Conservation (phyloP, 2,797 vertebrate species). For the Myotis myotis region DNA sequence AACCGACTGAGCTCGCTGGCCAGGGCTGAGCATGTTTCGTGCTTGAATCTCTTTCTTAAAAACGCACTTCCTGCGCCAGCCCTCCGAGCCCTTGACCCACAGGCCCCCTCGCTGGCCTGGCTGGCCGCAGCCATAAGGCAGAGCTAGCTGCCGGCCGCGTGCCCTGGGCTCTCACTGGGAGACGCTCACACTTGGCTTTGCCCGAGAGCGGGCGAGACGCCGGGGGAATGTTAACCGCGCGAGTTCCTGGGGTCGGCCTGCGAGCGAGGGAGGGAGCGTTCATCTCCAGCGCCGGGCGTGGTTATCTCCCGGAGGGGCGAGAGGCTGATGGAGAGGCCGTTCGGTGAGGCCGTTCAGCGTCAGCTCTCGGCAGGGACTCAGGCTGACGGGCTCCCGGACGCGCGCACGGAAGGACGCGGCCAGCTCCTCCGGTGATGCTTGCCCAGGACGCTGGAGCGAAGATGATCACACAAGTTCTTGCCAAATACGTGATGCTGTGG, state of each 20-base stretch:
- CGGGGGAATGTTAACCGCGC: too few species aligned
- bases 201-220: too few species aligned
- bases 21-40: background rate
- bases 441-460: background rate
- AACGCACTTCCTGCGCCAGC: fast-evolving
- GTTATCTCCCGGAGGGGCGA: background rate
- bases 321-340: background rate
- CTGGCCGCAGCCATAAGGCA: too few species aligned
- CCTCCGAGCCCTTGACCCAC: background rate
- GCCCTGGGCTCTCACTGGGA: background rate
- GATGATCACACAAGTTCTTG: fast-evolving
- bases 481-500: background rate
- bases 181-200: too few species aligned
- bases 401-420: fast-evolving
- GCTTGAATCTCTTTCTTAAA: background rate
- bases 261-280: background rate
- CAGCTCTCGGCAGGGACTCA: background rate
- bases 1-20: background rate
- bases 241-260: background rate
- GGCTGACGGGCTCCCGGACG: background rate
- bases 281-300: too few species aligned
- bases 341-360: too few species aligned
- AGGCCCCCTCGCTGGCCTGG: background rate
- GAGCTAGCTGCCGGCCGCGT: too few species aligned
- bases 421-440: background rate